A percentile compares a stretch with the other conserved stretches of the same genome.
These are phyloP conservation scores for Galleria mellonella DNA, from an alignment of 1,140 invertebrate species.

Conservation along the genomic window DNA sequence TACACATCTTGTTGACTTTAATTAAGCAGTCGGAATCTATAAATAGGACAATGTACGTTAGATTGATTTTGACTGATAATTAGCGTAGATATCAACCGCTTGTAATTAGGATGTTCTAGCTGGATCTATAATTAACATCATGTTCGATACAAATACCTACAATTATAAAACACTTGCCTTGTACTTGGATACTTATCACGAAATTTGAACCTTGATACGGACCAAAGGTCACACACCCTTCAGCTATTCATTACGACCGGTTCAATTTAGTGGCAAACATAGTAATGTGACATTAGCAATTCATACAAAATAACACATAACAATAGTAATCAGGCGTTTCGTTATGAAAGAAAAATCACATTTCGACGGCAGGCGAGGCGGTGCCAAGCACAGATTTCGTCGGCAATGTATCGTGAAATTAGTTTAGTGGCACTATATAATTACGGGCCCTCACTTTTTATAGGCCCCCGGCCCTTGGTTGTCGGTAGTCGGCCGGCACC, in stretches of 20 bases:
- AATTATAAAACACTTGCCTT: neutral
- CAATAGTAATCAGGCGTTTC: constrained; percentile 62
- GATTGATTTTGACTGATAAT: no score
- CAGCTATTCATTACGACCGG: constrained; percentile 23
- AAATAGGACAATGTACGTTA: no score
- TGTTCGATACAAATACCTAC: neutral
- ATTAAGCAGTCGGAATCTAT: no score
- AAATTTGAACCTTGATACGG: constrained; percentile 14
- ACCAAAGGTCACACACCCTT: constrained; percentile 23
- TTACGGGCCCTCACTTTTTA: constrained; percentile 65
- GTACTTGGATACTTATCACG: neutral
- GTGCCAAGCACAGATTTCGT: constrained; percentile 72
- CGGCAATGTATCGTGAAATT: constrained; percentile 73
- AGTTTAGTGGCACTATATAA: constrained; percentile 73
- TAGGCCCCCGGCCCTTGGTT: constrained; percentile 36
- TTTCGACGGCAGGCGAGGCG: constrained; percentile 54
- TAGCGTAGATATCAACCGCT: no score
- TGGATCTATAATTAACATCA: neutral
- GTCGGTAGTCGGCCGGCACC: constrained; percentile 18
- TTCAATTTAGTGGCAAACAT: no score
- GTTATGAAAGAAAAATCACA: constrained; percentile 58
- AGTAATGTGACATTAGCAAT: constrained; percentile 47
- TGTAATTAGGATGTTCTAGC: no score
- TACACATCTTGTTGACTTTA: no score
- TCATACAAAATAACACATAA: constrained; percentile 65